Evolutionary conservation across 2,113 vertebrate species (phyloP).

Genomic region (Dipodomys ordii): DNA sequence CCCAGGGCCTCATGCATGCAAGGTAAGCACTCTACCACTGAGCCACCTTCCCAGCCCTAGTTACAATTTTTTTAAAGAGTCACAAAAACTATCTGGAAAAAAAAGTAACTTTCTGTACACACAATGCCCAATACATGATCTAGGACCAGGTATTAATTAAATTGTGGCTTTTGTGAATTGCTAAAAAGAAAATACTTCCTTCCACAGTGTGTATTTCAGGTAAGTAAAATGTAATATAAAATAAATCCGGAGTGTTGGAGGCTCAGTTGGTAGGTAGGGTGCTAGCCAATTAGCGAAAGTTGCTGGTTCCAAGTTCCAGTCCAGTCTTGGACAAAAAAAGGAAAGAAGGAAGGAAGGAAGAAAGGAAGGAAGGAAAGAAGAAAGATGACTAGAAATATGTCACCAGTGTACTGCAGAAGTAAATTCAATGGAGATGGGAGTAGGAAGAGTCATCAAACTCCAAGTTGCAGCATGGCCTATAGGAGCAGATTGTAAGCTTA

Average conservation of each 20-base stretch:
- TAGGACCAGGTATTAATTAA: neutral
- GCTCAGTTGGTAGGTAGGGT: too few relatives aligned
- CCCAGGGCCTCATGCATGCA: too few relatives aligned
- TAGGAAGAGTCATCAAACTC: neutral
- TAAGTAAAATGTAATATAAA: neutral
- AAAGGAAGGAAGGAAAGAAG: too few relatives aligned
- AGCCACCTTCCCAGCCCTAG: too few relatives aligned
- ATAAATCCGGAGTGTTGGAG: too few relatives aligned
- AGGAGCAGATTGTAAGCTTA: neutral
- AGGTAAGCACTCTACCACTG: too few relatives aligned
- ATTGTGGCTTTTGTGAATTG: constrained; percentile 19
- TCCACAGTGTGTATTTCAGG: neutral
- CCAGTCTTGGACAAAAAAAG: too few relatives aligned
- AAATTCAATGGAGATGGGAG: neutral
- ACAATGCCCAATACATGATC: constrained; percentile 4
- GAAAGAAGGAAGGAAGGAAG: too few relatives aligned
- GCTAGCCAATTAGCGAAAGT: too few relatives aligned
- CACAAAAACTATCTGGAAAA: neutral
- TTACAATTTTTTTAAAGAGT: constrained; percentile 1
- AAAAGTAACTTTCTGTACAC: constrained; percentile 52
- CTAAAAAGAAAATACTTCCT: neutral
- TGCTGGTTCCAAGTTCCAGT: too few relatives aligned
- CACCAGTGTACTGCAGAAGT: neutral
- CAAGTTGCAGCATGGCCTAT: neutral
- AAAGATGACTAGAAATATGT: neutral